Base-by-base conservation (phyloP, 2,797 vertebrate genomes). In the Siniperca undulata region DNA sequence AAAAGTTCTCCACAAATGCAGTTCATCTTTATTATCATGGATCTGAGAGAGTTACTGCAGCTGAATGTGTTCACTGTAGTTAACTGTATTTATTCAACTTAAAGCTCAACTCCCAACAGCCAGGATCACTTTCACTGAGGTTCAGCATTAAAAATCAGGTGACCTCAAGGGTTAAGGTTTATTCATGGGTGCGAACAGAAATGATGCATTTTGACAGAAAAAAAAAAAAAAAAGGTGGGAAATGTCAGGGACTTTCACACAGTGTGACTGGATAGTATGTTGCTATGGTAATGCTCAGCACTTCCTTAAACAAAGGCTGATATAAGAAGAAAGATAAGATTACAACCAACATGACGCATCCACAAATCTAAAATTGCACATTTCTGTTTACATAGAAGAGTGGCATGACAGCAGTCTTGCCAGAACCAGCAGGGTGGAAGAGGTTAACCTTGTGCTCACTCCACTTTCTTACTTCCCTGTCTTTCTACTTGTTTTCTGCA, bases 241-340 rank as follows among this genome's bases (percentile, higher is more conserved):
- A 70, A 55, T 70, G 3, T 16, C 50, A 27, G 44, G 7, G 20
- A 74, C 14, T 60, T 73, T 34, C 44, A 36, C 58, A 62, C 36
- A 66, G 42, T 24, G 42, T 27, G 46, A 42, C 1, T 0, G 5
- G 55, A 27, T 11, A 55, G 19, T 24, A 12, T 13, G 77, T 80
- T 48, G 67, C 55, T 62, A 50, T 56, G 38, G 53, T 8, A 44
- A 60, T 7, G 3, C 10, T 36, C n/a, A 58, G 2, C 46, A 76
- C 56, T 44, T 64, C 56, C 42, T 58, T n/a, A 76, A 68, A 76
- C 61, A 61, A 38, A 46, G 20, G 9, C 16, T 50, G 27, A 60
- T 16, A 22, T 40, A 58, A 44, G 24, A 66, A 80, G 65, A 64
- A 24, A 65, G 56, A 66, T 11, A 48, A 61, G 7, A 4, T 77